phyloP scores from a whole-genome alignment of 1,140 invertebrate genomes.

The Drosophila ananassae region DNA sequence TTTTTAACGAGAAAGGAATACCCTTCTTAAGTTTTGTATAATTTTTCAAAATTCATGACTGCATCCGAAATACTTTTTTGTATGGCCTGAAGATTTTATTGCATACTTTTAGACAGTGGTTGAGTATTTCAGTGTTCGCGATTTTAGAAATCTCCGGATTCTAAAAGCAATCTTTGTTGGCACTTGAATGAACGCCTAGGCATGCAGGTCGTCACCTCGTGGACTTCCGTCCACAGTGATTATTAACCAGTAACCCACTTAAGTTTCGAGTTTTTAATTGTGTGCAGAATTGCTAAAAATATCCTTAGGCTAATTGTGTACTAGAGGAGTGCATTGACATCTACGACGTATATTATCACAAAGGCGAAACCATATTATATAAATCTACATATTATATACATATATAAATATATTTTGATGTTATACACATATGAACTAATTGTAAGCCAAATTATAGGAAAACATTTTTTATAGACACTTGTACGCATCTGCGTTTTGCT shows the following conservation, averaged over 20 bases:
- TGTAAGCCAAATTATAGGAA: constrained; percentile 75
- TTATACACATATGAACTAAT: constrained; percentile 77
- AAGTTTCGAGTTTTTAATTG: background rate
- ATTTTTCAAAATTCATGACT: constrained; percentile 5
- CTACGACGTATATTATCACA: constrained; percentile 22
- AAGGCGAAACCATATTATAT: constrained; percentile 36
- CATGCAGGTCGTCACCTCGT: too few species aligned
- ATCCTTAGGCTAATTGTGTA: constrained; percentile 31
- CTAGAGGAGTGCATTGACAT: constrained; percentile 38
- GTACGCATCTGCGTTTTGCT: constrained; percentile 65
- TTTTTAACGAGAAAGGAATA: constrained; percentile 35
- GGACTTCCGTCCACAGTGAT: too few species aligned
- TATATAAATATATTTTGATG: constrained; percentile 72
- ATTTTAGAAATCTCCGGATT: background rate
- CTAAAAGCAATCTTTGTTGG: background rate
- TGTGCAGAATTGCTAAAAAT: constrained; percentile 3
- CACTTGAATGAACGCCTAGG: constrained; percentile 13
- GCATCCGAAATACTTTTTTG: background rate
- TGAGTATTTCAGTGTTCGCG: background rate
- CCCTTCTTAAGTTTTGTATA: constrained; percentile 45
- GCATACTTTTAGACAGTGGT: constrained; percentile 12
- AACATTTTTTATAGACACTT: constrained; percentile 71
- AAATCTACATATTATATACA: constrained; percentile 37
- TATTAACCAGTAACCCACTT: background rate
- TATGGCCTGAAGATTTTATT: background rate